Base-by-base conservation (phyloP, 2,113 vertebrate genomes). In the Pardalotus punctatus region DNA sequence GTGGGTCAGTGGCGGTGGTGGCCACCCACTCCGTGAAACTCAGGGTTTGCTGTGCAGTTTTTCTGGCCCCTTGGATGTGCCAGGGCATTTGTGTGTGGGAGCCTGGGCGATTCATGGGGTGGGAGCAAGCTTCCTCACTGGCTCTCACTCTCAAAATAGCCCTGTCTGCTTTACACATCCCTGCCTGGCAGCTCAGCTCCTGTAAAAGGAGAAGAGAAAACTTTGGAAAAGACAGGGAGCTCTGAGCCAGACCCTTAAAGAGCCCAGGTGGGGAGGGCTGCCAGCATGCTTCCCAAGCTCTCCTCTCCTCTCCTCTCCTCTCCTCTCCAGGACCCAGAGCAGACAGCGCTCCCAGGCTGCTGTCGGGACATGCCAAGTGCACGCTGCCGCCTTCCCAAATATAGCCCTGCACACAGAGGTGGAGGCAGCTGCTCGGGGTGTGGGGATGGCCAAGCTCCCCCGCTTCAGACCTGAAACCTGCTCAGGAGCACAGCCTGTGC, bases 181-280 rank as follows among this genome's bases (percentile, higher is more conserved):
- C 88, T 88, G 81, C 74, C 88, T 27, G 50, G 18, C 1, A 1
- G 69, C 93, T 88, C 29, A 2, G 48, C 70, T 91, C 38, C 93
- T 95, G 90, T 81, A 86, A 93, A 88, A 94, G 92, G 96, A 97
- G 71, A 91, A 54, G 67, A 86, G 53, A 90, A 61, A 88, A 65
- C 45, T 80, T 93, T 72, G 88, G 74, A 56, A 48, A 71, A 15
- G 61, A 12, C 57, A 57, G 56, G 21, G 70, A 76, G 67, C 71
- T 79, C 25, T 4, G 4, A 81, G 87, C 21, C 64, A 70, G 54
- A 9, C 53, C 38, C 62, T 94, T 93, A 94, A 94, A 96, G 94
- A 56, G 66, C 51, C 83, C 83, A 23, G 57, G 65, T 35, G 31
- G 60, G 12, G 62, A 65, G 35, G 56, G 28, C 54, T 22, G 43